Evolutionary conservation across 2,888 invertebrate species (phyloP).

Genomic region (Agriopis leucophaearia): DNA sequence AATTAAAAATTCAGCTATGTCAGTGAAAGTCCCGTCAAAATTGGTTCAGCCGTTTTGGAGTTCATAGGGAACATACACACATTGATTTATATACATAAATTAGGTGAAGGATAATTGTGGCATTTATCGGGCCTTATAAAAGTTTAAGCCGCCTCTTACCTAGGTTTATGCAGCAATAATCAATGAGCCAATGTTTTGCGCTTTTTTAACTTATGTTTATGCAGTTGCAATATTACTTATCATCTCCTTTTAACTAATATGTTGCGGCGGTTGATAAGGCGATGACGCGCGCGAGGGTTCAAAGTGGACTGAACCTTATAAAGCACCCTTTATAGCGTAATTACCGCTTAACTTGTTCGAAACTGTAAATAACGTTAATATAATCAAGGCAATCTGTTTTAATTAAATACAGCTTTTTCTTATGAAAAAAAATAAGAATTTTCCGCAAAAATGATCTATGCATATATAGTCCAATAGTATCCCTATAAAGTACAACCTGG

Average conservation of each 20-base stretch:
- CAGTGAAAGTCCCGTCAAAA: no score
- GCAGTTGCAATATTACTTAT: conserved; percentile 23
- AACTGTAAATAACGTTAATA: conserved; percentile 9
- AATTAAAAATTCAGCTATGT: no score
- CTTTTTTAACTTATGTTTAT: neutral
- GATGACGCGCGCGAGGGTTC: conserved; percentile 59
- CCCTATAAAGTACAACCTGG: no score
- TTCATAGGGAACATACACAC: no score
- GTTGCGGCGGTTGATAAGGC: conserved; percentile 46
- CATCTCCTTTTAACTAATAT: conserved; percentile 36
- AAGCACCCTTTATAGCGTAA: conserved; percentile 63
- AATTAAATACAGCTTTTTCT: no score
- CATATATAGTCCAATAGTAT: no score
- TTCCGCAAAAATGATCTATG: no score
- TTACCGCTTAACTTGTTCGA: conserved; percentile 61
- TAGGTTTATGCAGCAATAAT: neutral
- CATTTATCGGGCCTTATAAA: no score
- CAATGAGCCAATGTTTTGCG: neutral
- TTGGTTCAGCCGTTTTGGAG: no score
- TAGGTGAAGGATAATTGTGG: no score
- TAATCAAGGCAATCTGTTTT: neutral
- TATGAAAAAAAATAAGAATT: no score
- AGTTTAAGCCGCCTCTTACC: neutral
- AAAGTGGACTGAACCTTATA: conserved; percentile 65
- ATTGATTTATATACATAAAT: no score